Conservation (phyloP, 2,888 invertebrate species). For the Synergus umbraculus region DNA sequence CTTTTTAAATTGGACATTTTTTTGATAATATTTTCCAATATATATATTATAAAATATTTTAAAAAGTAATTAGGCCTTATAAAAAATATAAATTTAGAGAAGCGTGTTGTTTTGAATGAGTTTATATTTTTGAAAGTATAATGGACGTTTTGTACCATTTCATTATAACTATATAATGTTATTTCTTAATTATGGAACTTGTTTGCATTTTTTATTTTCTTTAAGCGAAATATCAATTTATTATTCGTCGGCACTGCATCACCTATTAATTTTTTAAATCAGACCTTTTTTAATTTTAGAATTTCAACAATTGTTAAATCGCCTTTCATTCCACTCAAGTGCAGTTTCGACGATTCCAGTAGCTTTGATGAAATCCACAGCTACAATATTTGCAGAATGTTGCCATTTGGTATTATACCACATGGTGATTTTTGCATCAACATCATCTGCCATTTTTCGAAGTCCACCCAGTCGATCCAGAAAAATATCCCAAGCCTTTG, state of each 20-base stretch:
- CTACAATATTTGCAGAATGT: slow-evolving; percentile 84
- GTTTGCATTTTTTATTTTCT: neutral
- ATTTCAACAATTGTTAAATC: slow-evolving; percentile 45
- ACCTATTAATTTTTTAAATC: neutral
- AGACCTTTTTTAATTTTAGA: neutral
- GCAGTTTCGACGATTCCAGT: slow-evolving; percentile 83
- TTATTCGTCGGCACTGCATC: neutral
- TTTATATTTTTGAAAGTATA: neutral
- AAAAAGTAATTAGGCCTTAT: neutral
- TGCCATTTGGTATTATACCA: slow-evolving; percentile 85
- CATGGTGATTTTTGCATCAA: slow-evolving; percentile 84
- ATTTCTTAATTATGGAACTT: neutral
- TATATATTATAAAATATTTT: neutral
- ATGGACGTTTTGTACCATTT: neutral
- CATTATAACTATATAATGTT: neutral
- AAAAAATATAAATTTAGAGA: neutral
- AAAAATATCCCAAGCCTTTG: slow-evolving; percentile 82
- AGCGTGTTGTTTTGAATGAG: neutral
- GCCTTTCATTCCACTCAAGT: slow-evolving; percentile 67
- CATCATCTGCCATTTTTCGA: slow-evolving; percentile 82
- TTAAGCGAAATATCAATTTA: neutral
- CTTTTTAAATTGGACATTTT: neutral
- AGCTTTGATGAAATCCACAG: slow-evolving; percentile 86
- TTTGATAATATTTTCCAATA: neutral
- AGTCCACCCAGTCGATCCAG: slow-evolving; percentile 82